A percentile compares a stretch with the other conserved stretches of the same genome.
Conservation (phyloP, 2,888 invertebrate species). For the Petrophora chlorosata region DNA sequence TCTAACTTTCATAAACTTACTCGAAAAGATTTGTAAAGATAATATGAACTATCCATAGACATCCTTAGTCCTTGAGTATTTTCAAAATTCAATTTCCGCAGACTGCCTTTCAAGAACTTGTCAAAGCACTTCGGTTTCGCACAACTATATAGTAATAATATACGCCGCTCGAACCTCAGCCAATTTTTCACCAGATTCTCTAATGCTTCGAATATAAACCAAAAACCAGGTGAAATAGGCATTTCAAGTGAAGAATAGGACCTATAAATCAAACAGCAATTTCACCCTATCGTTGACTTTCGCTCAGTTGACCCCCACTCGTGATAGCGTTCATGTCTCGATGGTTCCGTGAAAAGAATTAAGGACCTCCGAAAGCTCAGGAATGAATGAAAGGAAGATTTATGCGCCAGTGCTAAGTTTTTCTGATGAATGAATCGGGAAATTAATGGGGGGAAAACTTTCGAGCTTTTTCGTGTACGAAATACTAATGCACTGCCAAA, state of each 20-base stretch:
- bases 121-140: too few relatives aligned
- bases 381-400: constrained; percentile 30
- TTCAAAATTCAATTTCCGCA: too few relatives aligned
- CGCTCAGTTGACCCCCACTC: constrained; percentile 43
- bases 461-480: neutral
- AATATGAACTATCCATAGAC: too few relatives aligned
- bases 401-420: constrained; percentile 23
- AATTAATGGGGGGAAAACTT: constrained; percentile 13
- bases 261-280: constrained; percentile 46
- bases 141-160: too few relatives aligned
- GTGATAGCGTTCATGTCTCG: constrained; percentile 42
- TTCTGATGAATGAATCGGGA: constrained; percentile 21
- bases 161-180: too few relatives aligned
- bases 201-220: too few relatives aligned
- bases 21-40: too few relatives aligned
- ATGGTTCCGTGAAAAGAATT: constrained; percentile 37
- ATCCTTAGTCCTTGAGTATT: too few relatives aligned
- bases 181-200: too few relatives aligned
- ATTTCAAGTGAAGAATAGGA: constrained; percentile 2
- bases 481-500: neutral
- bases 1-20: too few relatives aligned
- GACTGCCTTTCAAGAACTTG: too few relatives aligned
- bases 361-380: constrained; percentile 21
- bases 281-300: constrained; percentile 43
- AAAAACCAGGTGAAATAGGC: neutral